Conservation (phyloP, 2,113 vertebrate species). For the Hippolais icterina region DNA sequence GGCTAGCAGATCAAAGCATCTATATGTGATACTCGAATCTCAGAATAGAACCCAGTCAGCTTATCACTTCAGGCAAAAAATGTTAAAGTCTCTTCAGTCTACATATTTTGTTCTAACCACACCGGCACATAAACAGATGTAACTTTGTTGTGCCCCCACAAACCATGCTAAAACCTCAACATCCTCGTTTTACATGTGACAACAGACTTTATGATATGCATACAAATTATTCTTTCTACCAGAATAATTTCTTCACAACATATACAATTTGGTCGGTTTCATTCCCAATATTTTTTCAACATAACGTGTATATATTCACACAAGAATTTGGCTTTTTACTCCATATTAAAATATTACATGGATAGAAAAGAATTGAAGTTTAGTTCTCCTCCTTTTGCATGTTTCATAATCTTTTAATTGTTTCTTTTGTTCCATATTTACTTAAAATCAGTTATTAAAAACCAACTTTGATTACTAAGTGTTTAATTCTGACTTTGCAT, state of each 20-base stretch:
- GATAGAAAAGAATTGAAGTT: background rate
- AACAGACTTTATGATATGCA: slow-evolving; percentile 12
- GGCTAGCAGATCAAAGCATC: slow-evolving; percentile 55
- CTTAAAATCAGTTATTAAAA: background rate
- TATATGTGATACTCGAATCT: background rate
- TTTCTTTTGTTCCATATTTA: background rate
- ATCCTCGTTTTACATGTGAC: slow-evolving; percentile 61
- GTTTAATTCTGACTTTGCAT: background rate
- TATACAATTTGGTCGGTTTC: background rate
- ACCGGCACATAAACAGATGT: slow-evolving; percentile 63
- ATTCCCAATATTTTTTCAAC: background rate
- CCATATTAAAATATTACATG: background rate
- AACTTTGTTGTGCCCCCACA: slow-evolving; percentile 70
- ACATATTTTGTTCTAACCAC: slow-evolving; percentile 66
- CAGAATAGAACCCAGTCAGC: slow-evolving; percentile 21
- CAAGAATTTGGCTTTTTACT: background rate
- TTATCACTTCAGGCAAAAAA: slow-evolving; percentile 29
- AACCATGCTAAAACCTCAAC: slow-evolving; percentile 78
- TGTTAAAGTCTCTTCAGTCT: slow-evolving; percentile 54
- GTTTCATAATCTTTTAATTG: background rate
- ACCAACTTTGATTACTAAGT: background rate
- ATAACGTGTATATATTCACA: background rate
- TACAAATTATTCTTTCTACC: background rate
- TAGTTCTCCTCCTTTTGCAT: background rate
- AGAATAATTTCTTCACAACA: background rate